Evolutionary conservation across 2,113 vertebrate species (phyloP).

Genomic region (Eulacestoma nigropectus): DNA sequence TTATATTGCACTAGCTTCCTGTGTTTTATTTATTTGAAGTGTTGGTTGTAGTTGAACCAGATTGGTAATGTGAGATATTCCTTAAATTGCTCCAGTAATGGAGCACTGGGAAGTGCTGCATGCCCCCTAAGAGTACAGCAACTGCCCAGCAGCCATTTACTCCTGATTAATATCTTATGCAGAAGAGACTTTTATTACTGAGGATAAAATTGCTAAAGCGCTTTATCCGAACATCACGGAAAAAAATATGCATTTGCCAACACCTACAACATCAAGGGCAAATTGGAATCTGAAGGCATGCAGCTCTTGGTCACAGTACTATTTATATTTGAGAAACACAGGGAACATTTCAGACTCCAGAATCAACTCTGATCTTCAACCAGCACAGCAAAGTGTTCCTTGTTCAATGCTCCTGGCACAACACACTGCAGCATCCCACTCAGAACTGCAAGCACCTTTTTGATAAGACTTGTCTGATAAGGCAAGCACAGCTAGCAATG

Average conservation of each 20-base stretch:
- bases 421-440: background rate
- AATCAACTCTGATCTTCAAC: background rate
- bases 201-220: background rate
- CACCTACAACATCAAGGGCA: background rate
- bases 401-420: background rate
- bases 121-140: background rate
- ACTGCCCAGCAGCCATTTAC: background rate
- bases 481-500: background rate
- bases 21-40: background rate
- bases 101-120: background rate
- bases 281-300: background rate
- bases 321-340: background rate
- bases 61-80: rapidly evolving
- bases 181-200: background rate
- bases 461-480: background rate
- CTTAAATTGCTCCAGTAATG: background rate
- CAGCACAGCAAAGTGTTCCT: background rate
- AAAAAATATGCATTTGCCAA: background rate
- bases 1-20: background rate
- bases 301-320: background rate
- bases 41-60: background rate
- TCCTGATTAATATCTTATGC: background rate
- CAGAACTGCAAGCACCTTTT: background rate
- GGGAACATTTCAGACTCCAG: background rate
- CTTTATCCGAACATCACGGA: background rate